phyloP scores from a whole-genome alignment of 2,888 invertebrate species.

The Torymus auratus region DNA sequence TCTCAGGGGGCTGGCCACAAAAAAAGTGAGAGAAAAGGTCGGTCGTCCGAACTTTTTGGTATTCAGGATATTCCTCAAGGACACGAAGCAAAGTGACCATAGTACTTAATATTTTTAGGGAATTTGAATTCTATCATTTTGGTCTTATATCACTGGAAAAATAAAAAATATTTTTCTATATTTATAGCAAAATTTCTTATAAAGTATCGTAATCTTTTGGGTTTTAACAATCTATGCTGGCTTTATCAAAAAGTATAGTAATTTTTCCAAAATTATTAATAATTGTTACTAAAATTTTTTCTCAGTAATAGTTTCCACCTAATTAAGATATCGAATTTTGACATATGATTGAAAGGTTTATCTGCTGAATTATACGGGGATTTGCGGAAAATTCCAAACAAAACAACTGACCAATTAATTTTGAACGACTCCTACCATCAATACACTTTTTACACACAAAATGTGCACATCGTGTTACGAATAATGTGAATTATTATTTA shows the following conservation, averaged over 20 bases:
- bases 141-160: too few species aligned
- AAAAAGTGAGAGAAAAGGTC: neutral
- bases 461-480: neutral
- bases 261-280: too few species aligned
- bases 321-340: slow-evolving; percentile 23
- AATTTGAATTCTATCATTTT: too few species aligned
- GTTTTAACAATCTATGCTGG: too few species aligned
- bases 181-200: too few species aligned
- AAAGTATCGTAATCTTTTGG: too few species aligned
- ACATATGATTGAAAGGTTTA: slow-evolving; percentile 9
- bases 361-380: neutral
- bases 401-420: neutral
- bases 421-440: neutral
- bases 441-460: neutral
- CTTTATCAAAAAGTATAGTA: too few species aligned
- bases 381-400: slow-evolving; percentile 15
- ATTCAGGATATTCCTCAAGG: too few species aligned
- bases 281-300: too few species aligned
- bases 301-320: neutral
- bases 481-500: neutral
- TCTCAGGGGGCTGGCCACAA: slow-evolving; percentile 54
- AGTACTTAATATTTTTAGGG: too few species aligned
- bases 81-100: too few species aligned
- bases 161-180: too few species aligned
- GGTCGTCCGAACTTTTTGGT: neutral